Conservation (phyloP, 2,113 vertebrate species). For the Pontoporia blainvillei region DNA sequence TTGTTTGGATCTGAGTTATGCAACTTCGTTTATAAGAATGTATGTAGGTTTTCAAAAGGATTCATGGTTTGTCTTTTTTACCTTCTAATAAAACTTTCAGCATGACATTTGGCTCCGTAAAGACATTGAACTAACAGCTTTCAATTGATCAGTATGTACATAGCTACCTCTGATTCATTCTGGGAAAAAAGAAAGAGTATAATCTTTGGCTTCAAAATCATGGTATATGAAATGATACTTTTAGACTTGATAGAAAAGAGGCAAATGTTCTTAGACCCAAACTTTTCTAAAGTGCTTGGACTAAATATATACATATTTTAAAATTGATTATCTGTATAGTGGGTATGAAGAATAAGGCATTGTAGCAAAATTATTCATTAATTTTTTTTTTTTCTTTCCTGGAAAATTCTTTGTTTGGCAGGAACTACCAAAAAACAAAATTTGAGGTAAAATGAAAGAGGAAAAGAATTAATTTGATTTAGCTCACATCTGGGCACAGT, state of each 20-base stretch:
- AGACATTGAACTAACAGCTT: not conserved
- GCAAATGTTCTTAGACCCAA: not conserved
- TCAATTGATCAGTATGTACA: not conserved
- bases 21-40: not conserved
- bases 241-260: not conserved
- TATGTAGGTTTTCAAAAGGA: not conserved
- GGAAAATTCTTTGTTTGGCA: not conserved
- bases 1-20: not conserved
- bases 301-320: not conserved
- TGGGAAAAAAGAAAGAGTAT: not conserved
- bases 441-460: not conserved
- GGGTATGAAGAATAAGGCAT: not conserved
- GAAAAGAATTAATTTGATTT: not conserved
- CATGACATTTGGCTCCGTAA: not conserved
- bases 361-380: not conserved
- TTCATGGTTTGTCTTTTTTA: not conserved
- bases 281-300: not conserved
- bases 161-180: not conserved
- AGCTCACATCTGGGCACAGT: not conserved
- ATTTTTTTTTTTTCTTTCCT: not conserved
- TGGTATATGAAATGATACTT: not conserved
- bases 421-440: not conserved
- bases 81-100: not conserved
- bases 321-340: not conserved
- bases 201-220: not conserved